Percentiles rank a stretch among this genome's conserved stretches.
phyloP scores from a whole-genome alignment of 2,888 invertebrate species.

The Chrysodeixis includens region DNA sequence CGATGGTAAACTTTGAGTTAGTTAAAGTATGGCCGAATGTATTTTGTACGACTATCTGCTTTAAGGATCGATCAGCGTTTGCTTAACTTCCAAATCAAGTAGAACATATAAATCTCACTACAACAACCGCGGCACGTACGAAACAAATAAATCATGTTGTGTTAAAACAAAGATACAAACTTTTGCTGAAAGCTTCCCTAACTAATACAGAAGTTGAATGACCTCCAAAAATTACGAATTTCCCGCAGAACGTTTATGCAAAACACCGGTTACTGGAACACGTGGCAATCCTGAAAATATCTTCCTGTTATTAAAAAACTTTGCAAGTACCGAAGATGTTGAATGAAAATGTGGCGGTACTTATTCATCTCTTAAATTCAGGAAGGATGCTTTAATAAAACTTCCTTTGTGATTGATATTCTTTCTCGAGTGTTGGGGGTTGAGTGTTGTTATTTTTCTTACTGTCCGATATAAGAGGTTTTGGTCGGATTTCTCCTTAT shows the following conservation, averaged over 20 bases:
- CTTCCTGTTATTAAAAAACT: constrained; percentile 37
- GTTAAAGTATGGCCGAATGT: too few relatives aligned
- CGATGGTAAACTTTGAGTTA: too few relatives aligned
- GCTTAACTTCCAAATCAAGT: neutral
- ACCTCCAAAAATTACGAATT: neutral
- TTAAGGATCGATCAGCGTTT: too few relatives aligned
- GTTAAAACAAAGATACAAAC: neutral
- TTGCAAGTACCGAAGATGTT: constrained; percentile 20
- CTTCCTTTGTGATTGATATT: neutral
- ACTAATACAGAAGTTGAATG: neutral
- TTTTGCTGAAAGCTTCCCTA: neutral
- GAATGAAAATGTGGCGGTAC: neutral
- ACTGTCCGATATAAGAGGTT: constrained; percentile 1
- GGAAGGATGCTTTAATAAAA: neutral
- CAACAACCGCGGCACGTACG: neutral
- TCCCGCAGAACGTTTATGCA: neutral
- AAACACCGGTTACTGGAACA: neutral
- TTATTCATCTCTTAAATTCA: neutral
- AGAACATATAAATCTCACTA: neutral
- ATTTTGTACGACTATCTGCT: too few relatives aligned
- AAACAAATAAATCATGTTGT: neutral
- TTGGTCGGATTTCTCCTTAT: neutral
- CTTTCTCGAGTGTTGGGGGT: neutral
- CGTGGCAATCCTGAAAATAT: constrained; percentile 18
- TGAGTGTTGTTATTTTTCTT: constrained; percentile 1